These are phyloP conservation scores for Phrynocephalus guinanensis DNA, from an alignment of 2,797 vertebrate species.

Conservation along the genomic window DNA sequence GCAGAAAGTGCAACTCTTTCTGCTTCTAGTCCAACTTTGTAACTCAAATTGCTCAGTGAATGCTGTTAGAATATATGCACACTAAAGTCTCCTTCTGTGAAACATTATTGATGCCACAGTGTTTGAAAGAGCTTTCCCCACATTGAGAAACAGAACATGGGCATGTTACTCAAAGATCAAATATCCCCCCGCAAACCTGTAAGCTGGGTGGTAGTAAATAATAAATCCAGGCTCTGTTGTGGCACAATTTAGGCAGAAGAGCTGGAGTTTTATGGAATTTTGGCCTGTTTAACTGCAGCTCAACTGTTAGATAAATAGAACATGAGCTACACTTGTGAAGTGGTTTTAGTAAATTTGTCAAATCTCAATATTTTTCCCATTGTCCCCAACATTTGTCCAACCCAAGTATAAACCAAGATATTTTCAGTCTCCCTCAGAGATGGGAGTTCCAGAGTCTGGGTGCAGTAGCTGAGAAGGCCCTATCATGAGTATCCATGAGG, in stretches of 20 bases:
- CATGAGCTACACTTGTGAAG: neutral
- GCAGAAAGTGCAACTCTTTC: constrained; percentile 52
- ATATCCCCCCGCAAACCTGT: too few relatives aligned
- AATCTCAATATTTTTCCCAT: neutral
- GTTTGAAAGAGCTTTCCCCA: neutral
- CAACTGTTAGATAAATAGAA: neutral
- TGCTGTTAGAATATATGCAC: constrained; percentile 24
- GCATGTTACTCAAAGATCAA: too few relatives aligned
- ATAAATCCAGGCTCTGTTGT: too few relatives aligned
- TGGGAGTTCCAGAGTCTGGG: too few relatives aligned
- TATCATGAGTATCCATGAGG: too few relatives aligned
- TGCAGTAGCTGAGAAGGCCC: too few relatives aligned
- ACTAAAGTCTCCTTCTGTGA: constrained; percentile 34
- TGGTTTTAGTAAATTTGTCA: neutral
- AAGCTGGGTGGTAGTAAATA: too few relatives aligned
- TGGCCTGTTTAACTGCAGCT: neutral
- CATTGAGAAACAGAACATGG: neutral
- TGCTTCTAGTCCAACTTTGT: constrained; percentile 48
- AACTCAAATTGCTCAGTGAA: constrained; percentile 48
- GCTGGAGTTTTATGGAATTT: neutral
- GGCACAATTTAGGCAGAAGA: too few relatives aligned
- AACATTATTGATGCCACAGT: constrained; percentile 18
- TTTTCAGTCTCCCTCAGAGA: neutral
- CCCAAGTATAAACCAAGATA: neutral
- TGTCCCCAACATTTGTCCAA: neutral